Evolutionary conservation across 2,888 invertebrate species (phyloP).

Genomic region (Archips xylosteana): DNA sequence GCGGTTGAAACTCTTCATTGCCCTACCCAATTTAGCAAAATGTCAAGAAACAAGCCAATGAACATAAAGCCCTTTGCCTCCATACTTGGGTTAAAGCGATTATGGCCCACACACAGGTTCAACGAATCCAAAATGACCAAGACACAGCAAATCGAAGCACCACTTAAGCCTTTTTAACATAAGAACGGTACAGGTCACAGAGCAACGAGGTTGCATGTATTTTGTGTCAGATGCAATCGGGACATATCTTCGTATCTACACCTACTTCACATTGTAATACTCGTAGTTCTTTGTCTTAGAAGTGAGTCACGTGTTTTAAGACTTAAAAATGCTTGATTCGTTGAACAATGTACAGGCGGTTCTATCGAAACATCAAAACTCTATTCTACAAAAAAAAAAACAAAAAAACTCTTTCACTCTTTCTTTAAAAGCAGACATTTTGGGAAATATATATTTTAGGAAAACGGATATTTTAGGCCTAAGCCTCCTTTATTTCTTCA

Average conservation of each 20-base stretch:
- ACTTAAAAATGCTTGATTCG: neutral
- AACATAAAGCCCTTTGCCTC: constrained; percentile 5
- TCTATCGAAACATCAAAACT: neutral
- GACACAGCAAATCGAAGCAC: neutral
- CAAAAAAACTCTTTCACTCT: no score
- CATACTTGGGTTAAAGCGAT: constrained; percentile 21
- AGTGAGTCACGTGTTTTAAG: neutral
- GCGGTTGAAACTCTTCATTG: no score
- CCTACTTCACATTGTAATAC: neutral
- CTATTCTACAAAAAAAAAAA: no score
- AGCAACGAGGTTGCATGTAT: constrained; percentile 31
- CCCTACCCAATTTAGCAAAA: neutral
- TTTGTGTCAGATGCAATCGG: constrained; percentile 27
- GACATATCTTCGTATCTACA: constrained; percentile 29
- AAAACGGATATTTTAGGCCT: no score
- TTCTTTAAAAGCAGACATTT: no score
- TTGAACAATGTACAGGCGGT: no score
- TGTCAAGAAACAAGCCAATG: neutral
- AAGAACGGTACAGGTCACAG: constrained; percentile 16
- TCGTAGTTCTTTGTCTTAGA: neutral
- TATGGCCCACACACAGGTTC: constrained; percentile 18
- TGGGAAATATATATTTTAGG: no score
- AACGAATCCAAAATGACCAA: constrained; percentile 1
- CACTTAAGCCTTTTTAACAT: constrained; percentile 1
- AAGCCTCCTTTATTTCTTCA: no score